Evolutionary conservation across 2,113 vertebrate species (phyloP).

Genomic region (Eulemur rufifrons): DNA sequence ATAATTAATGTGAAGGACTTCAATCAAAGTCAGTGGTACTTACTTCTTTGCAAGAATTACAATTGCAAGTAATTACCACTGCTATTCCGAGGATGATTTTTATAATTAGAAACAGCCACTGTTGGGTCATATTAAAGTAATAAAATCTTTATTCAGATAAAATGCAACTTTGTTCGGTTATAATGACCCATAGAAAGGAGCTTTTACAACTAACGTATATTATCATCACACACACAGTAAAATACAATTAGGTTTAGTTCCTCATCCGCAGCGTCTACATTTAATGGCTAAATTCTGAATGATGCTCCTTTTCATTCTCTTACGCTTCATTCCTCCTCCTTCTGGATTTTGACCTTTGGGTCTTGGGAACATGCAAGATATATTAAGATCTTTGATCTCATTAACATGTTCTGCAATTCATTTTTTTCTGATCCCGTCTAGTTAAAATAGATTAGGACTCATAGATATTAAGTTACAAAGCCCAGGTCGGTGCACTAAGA

Average conservation of each 20-base stretch:
- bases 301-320: neutral
- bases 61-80: constrained; percentile 38
- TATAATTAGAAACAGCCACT: constrained; percentile 11
- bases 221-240: constrained; percentile 28
- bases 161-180: constrained; percentile 26
- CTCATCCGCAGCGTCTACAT: neutral
- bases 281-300: neutral
- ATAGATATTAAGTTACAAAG: constrained; percentile 66
- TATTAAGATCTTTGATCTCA: constrained; percentile 68
- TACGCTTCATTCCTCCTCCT: neutral
- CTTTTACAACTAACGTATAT: neutral
- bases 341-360: constrained; percentile 51
- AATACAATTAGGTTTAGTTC: neutral
- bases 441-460: constrained; percentile 72
- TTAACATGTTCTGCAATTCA: constrained; percentile 71
- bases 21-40: constrained; percentile 30
- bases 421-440: constrained; percentile 54
- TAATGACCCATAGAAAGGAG: neutral
- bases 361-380: constrained; percentile 48
- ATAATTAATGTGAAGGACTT: neutral
- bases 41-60: neutral
- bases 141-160: constrained; percentile 47
- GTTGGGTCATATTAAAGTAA: constrained; percentile 13
- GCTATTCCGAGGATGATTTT: constrained; percentile 36
- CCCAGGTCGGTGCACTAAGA: constrained; percentile 54